Base-by-base conservation (phyloP, 2,797 vertebrate species). In the Acanthis flammea region DNA sequence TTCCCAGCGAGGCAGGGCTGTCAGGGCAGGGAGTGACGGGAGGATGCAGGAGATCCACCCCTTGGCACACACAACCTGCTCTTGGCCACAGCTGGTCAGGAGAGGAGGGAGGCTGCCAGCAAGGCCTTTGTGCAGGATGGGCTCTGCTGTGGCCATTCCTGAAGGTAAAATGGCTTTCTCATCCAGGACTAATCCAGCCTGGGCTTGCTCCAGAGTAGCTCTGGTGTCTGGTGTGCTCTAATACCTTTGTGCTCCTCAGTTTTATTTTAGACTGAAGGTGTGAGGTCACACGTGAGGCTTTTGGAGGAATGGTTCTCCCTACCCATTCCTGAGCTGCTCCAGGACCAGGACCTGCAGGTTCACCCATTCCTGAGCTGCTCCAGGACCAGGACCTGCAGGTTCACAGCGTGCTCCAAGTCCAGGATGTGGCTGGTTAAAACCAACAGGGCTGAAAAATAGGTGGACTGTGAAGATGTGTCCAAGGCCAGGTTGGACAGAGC, bases 11-110 rank as follows among this genome's bases (percentile, higher is more conserved):
- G 77, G 66, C 62, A 87, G 19, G 74, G 86, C 93, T 0, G 0
- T 9, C 83, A 19, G 12, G 73, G 73, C 81, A 87, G 95, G 95
- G 91, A 96, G 91, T 11, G 80, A 78, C 0, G 0, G 35, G 37
- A 72, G 67, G 83, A 76, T 82, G 60, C 63, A 83, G 58, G 58
- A 94, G 83, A 58, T 62, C 83, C 81, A 85, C 51, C 77, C 82
- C 72, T 83, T 68, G 66, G 71, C 60, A 82, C 63, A n/a, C 7
- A 17, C n/a, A 44, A 6, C 39, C 74, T 82, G 25, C 51, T 53
- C 81, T 23, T 65, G 28, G 13, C 55, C 71, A 27, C 33, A n/a
- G 71, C 33, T 13, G 30, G 15, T 9, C 18, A 31, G 5, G 42
- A 0, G 3, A 31, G 60, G 2, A 33, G 14, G 78, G 48, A 84